Evolutionary conservation across 2,888 invertebrate genomes (phyloP).

Genomic region (Ganaspis brasiliensis): DNA sequence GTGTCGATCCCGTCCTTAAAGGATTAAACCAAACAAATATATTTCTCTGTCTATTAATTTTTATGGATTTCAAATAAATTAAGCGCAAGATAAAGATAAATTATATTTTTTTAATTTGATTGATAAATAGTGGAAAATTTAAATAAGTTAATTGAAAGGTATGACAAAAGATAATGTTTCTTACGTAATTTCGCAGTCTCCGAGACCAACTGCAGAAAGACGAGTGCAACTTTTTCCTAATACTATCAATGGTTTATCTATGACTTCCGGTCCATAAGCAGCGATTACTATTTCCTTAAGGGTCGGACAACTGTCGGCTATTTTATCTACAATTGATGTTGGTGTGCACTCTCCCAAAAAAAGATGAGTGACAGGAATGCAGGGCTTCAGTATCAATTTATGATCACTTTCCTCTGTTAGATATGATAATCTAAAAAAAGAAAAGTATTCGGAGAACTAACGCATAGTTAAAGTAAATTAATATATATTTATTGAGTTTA

Average conservation of each 20-base stretch:
- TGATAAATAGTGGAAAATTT: no score
- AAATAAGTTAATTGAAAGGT: no score
- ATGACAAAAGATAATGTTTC: not conserved
- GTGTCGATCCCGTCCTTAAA: no score
- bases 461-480: not conserved
- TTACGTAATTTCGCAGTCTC: slow-evolving; percentile 77
- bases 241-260: slow-evolving; percentile 71
- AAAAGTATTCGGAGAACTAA: not conserved
- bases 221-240: slow-evolving; percentile 73
- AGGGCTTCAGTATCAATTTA: slow-evolving; percentile 68
- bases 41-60: no score
- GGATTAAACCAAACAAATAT: no score
- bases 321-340: slow-evolving; percentile 65
- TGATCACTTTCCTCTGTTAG: slow-evolving; percentile 73
- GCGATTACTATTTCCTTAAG: slow-evolving; percentile 75
- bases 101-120: no score
- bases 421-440: slow-evolving; percentile 69
- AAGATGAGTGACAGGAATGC: slow-evolving; percentile 76
- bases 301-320: slow-evolving; percentile 72
- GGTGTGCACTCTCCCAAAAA: slow-evolving; percentile 76
- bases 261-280: slow-evolving; percentile 69
- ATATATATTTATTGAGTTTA: not conserved
- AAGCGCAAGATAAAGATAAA: no score
- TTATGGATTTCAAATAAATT: no score
- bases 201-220: slow-evolving; percentile 73